Evolutionary conservation across 2,113 vertebrate species (phyloP).

Genomic region (Emydocephalus ijimae): DNA sequence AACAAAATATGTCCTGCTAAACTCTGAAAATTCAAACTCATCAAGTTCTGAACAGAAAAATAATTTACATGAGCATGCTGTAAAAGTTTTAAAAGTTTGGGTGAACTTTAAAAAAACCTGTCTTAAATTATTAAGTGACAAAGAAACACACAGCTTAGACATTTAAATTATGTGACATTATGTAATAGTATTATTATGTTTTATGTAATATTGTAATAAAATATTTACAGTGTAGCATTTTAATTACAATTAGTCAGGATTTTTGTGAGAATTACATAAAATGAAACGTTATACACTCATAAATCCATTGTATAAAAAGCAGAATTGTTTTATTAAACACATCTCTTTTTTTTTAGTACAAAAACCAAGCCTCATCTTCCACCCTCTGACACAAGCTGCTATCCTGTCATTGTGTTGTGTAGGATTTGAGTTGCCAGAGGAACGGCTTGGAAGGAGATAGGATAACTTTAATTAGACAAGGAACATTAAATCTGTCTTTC

Average conservation of each 20-base stretch:
- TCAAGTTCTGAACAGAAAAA: background rate
- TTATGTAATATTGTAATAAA: background rate
- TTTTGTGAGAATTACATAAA: background rate
- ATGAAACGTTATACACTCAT: background rate
- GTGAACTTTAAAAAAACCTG: background rate
- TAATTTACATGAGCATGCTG: background rate
- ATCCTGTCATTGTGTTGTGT: constrained; percentile 6
- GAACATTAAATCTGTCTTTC: constrained; percentile 23
- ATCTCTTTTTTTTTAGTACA: background rate
- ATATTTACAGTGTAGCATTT: background rate
- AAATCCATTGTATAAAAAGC: background rate
- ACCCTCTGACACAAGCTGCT: background rate
- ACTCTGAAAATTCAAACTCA: background rate
- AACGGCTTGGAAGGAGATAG: constrained; percentile 24
- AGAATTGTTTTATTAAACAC: background rate
- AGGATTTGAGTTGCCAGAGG: constrained; percentile 21
- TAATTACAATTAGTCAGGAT: background rate
- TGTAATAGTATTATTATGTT: background rate
- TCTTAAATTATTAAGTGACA: background rate
- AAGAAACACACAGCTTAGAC: background rate
- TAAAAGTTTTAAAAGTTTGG: background rate
- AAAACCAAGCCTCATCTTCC: background rate
- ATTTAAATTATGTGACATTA: background rate
- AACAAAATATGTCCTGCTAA: background rate
- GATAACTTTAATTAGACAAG: constrained; percentile 46